Evolutionary conservation across 2,888 invertebrate genomes (phyloP), one percentile per base, ranked within the genome.

Genomic region (Sepioteuthis lessoniana): DNA sequence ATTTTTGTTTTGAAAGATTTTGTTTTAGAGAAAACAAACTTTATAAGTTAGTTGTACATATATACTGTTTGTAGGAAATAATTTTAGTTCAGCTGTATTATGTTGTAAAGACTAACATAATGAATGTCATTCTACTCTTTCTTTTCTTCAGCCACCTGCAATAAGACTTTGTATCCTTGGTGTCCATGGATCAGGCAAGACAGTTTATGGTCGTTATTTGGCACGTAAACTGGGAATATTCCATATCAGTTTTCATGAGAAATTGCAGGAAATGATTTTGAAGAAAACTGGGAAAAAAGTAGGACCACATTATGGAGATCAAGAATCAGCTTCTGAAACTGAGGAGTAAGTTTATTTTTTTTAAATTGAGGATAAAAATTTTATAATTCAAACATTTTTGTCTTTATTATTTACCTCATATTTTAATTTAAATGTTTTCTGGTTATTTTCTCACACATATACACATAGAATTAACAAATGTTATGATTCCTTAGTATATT

Each of bases 161-260:
- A 92, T 96, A 21, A 96, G 97, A 46, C 94, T 97, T 38, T 94
- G 97, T 47, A 95, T 97, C 35, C 95, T 97, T 13, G 97, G 97
- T 38, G 96, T 97, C 0, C 95, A 95, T 76, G 97, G 97, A 13
- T 95, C 97, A 16, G 97, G 97, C 42, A 97, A 97, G 95, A 96
- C 96, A 4, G 94, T 97, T 10, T 97, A 97, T 95, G 97, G 97
- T 1, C 95, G 97, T 37, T 95, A 96, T 60, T 95, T 97, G 93
- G 97, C 97, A 50, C 95, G 96, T 93, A 97, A 97, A 94, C 95
- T 97, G 42, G 97, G 97, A 5, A 94, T 97, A n/a, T 97, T 97
- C 96, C 97, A 97, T 95, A 97, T 97, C 93, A 96, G 96, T 93
- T 97, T 97, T 96, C 95, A 96, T 94, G 97, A 97, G 94, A 95